Conservation (phyloP, 2,888 invertebrate species). For the Temnothorax unifasciatus region DNA sequence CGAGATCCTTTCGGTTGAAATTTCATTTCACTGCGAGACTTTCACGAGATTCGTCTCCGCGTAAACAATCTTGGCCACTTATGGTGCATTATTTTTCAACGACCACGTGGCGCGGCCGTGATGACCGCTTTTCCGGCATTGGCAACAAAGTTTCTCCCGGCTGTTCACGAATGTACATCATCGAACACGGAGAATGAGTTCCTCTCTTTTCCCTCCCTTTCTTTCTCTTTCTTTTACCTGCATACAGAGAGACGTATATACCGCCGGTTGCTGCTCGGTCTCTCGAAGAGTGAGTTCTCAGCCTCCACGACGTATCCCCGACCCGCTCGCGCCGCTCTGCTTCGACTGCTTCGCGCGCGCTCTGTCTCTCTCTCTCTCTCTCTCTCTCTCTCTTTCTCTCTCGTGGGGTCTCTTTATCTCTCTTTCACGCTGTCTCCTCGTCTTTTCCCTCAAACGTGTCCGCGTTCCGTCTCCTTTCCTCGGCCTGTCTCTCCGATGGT, state of each 20-base stretch:
- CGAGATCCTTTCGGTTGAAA: slow-evolving; percentile 42
- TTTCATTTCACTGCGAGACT: slow-evolving; percentile 33
- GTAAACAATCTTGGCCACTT: slow-evolving; percentile 34
- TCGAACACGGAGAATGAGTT: slow-evolving; percentile 60
- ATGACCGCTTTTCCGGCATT: slow-evolving; percentile 71
- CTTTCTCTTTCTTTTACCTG: slow-evolving; percentile 52
- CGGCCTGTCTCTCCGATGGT: slow-evolving; percentile 53
- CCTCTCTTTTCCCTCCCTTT: slow-evolving; percentile 19
- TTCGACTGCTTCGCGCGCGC: slow-evolving; percentile 51
- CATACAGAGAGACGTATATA: slow-evolving; percentile 55
- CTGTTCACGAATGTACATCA: slow-evolving; percentile 53
- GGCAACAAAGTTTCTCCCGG: slow-evolving; percentile 62
- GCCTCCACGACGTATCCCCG: slow-evolving; percentile 61
- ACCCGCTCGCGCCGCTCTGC: slow-evolving; percentile 27
- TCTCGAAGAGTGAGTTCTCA: slow-evolving; percentile 74
- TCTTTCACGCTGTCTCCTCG: slow-evolving; percentile 48
- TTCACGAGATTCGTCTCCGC: slow-evolving; percentile 25
- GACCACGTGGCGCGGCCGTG: slow-evolving; percentile 19
- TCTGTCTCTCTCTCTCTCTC: slow-evolving; percentile 53
- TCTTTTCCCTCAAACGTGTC: slow-evolving; percentile 27
- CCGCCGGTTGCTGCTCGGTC: slow-evolving; percentile 60
- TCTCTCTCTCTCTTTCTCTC: slow-evolving; percentile 40
- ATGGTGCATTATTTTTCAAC: slow-evolving; percentile 39
- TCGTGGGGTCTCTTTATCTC: slow-evolving; percentile 8
- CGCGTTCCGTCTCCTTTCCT: slow-evolving; percentile 49